Evolutionary conservation across 2,113 vertebrate genomes (phyloP).

Genomic region (Aegypius monachus): DNA sequence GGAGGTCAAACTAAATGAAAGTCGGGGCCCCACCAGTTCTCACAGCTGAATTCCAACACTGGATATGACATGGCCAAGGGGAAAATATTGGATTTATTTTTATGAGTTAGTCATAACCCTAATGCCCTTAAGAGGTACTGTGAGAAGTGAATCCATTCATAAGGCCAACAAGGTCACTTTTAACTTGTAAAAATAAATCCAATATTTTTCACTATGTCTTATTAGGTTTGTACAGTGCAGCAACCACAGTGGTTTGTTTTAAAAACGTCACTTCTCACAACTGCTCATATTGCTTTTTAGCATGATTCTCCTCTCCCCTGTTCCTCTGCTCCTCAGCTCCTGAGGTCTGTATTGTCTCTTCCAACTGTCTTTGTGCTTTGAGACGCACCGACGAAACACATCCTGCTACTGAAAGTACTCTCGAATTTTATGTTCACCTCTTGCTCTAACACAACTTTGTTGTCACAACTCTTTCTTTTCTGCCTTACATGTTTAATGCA

Average conservation of each 20-base stretch:
- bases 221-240: slow-evolving; percentile 78
- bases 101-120: slow-evolving; percentile 81
- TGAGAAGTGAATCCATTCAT: slow-evolving; percentile 76
- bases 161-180: slow-evolving; percentile 75
- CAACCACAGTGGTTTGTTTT: slow-evolving; percentile 58
- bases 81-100: slow-evolving; percentile 83
- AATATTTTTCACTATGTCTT: slow-evolving; percentile 80
- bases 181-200: slow-evolving; percentile 83
- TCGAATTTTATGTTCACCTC: background rate
- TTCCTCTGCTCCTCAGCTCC: background rate
- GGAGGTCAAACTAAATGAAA: slow-evolving; percentile 76
- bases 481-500: background rate
- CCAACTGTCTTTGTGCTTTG: background rate
- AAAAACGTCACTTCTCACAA: slow-evolving; percentile 49
- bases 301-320: background rate
- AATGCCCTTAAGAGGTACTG: slow-evolving; percentile 77
- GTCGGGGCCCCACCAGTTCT: slow-evolving; percentile 52
- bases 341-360: background rate
- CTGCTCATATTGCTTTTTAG: slow-evolving; percentile 42
- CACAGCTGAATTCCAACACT: slow-evolving; percentile 72
- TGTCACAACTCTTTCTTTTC: background rate
- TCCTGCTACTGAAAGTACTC: background rate
- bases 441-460: background rate
- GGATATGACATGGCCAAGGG: slow-evolving; percentile 78
- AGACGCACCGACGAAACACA: rapidly evolving